Base-by-base conservation (phyloP, 2,113 vertebrate genomes). In the Malaclemys terrapin region DNA sequence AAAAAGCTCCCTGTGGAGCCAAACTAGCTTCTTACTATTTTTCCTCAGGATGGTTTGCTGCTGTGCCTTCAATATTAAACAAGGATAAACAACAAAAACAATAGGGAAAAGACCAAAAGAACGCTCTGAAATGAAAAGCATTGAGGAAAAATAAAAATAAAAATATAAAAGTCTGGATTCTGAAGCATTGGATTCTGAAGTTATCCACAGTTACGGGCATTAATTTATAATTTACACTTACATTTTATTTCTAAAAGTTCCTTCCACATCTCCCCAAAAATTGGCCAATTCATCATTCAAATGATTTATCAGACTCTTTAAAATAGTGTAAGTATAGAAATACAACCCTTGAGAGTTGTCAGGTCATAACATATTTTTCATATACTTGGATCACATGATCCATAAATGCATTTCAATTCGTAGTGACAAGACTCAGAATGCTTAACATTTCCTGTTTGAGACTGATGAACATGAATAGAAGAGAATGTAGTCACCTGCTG, bases 401-500 rank as follows among this genome's bases (percentile, higher is more conserved):
- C 75, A 81, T 35, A 85, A 54, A 8, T 0, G 1, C 5, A 81
- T 85, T 45, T 35, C 38, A 80, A 93, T 57, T 91, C 88, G 88
- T 91, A 92, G 82, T 83, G 65, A 88, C 88, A 90, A 49, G 20
- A 78, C 57, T 80, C 62, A 82, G 56, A 50, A 38, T 16, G 1
- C 88, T 57, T 90, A 86, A 16, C 16, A 20, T 47, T 92, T 91
- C 80, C 83, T 81, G 83, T 83, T 78, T 56, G 80, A 62, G 59
- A 92, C 8, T 35, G 82, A 65, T 27, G 35, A 50, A 72, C 80
- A 91, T 0, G 50, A 91, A 84, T 25, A 93, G 35, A 95, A 94
- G 62, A 88, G 85, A 92, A 89, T 12, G 19, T 7, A 90, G 45
- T 97, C 98, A 99, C 99, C 99, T 99, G 99, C 99, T 97, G 99